A percentile compares a stretch with the other conserved stretches of the same genome.
These are phyloP conservation scores for Drosophila neonasuta DNA, from an alignment of 2,888 invertebrate genomes.

Conservation along the genomic window DNA sequence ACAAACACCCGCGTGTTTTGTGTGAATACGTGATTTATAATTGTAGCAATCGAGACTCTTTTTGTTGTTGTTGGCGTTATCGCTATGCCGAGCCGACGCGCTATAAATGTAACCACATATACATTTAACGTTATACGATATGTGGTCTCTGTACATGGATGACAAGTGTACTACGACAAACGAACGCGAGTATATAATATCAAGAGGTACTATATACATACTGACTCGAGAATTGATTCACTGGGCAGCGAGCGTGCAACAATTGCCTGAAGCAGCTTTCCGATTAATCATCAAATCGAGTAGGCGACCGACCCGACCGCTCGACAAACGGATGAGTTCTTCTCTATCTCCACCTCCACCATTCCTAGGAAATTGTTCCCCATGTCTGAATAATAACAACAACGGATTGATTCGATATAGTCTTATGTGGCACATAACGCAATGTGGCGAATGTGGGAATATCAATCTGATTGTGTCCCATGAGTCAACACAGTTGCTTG, in stretches of 20 bases:
- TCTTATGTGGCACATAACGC: background rate
- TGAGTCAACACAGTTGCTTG: slow-evolving; percentile 37
- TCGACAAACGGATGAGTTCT: slow-evolving; percentile 11
- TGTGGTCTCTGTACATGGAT: slow-evolving; percentile 3
- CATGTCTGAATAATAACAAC: background rate
- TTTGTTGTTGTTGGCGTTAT: slow-evolving; percentile 25
- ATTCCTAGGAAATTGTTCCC: slow-evolving; percentile 30
- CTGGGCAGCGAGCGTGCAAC: slow-evolving; percentile 22
- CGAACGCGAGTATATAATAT: background rate
- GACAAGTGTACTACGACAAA: background rate
- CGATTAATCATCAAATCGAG: slow-evolving; percentile 48
- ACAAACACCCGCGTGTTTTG: background rate
- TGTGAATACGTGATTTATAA: slow-evolving; percentile 28
- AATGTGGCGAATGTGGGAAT: slow-evolving; percentile 1
- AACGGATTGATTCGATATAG: slow-evolving; percentile 8
- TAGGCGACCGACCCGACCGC: background rate
- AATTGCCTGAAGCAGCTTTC: slow-evolving; percentile 36
- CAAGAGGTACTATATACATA: background rate
- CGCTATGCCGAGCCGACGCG: slow-evolving; percentile 3
- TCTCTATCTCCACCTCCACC: too few species aligned
- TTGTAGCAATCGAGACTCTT: slow-evolving; percentile 16
- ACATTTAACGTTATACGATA: slow-evolving; percentile 4
- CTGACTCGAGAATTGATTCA: slow-evolving; percentile 34
- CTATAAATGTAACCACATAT: slow-evolving; percentile 26
- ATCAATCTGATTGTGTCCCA: slow-evolving; percentile 9